Evolutionary conservation across 2,797 vertebrate genomes (phyloP).

Genomic region (Phaenicophaeus curvirostris): DNA sequence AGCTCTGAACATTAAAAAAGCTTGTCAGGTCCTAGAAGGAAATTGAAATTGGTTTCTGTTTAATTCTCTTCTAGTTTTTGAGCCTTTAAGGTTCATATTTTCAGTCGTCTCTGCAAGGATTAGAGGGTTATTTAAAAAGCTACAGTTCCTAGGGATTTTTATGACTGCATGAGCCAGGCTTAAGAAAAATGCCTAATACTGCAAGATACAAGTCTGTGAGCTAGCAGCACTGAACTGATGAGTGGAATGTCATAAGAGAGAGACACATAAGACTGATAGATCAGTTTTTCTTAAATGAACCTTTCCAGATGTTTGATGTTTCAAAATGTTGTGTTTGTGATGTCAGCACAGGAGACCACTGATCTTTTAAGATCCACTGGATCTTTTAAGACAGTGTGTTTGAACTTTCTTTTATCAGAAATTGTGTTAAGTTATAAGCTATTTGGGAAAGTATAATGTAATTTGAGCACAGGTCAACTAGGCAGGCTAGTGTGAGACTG

Average conservation of each 20-base stretch:
- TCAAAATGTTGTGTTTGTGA: neutral
- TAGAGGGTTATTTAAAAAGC: constrained; percentile 34
- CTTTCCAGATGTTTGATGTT: neutral
- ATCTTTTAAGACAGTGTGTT: neutral
- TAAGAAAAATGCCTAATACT: constrained; percentile 17
- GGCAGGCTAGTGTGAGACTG: neutral
- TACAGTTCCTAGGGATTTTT: neutral
- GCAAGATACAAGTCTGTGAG: neutral
- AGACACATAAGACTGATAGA: neutral
- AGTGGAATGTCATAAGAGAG: neutral
- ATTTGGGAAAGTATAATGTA: neutral
- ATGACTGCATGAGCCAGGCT: neutral
- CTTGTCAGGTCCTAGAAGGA: neutral
- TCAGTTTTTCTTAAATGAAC: neutral
- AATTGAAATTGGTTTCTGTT: constrained; percentile 16
- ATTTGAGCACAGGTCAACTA: neutral
- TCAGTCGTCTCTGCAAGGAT: constrained; percentile 16
- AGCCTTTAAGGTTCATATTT: constrained; percentile 5
- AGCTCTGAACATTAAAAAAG: neutral
- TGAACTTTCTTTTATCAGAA: neutral
- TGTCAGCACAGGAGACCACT: neutral
- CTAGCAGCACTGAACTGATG: neutral
- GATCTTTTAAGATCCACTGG: neutral
- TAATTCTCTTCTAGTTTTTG: constrained; percentile 3
- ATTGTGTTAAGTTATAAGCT: neutral